Evolutionary conservation across 2,888 invertebrate species (phyloP), one percentile per base, ranked within the genome.

Genomic region (Melinaea menophilus): DNA sequence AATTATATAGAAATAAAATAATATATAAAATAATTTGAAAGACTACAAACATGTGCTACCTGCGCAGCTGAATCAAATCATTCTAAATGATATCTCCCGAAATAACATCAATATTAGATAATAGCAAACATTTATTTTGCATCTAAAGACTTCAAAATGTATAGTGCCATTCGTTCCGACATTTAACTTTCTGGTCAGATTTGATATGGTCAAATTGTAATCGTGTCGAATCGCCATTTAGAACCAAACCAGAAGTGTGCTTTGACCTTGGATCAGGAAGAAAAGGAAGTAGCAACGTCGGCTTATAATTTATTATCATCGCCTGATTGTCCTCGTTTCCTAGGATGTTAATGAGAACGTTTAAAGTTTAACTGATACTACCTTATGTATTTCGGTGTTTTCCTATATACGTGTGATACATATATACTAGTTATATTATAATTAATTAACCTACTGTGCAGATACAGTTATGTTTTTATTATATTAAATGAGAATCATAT

Each of bases 131-230:
- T 51, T 51, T 51, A 51, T 51, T 51, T 51, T 31, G 5, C 51
- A 31, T 51, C 11, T 31, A 51, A 51, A 51, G 22, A 31, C 51
- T 31, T 33, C 37, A 45, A 48, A 56, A 54, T 60, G 35, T 45
- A 59, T 57, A 57, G 57, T 55, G 48, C 45, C 37, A 64, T 67
- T 67, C 64, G 64, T 64, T 65, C 59, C 61, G 62, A 64, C 64
- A 63, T 67, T 67, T 63, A 61, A 61, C 47, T 65, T 59, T 46
- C 12, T 56, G 55, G 57, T 59, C 55, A 35, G 59, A 59, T 64
- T 62, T 34, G 66, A 37, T 56, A 67, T 56, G 64, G 64, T 67
- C 57, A 65, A 65, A 59, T 59, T 62, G 61, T 54, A 59, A 64
- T 62, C 65, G 62, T 51, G 37, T 64, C 51, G 51, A 57, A 62